Evolutionary conservation across 2,888 invertebrate species (phyloP).

Genomic region (Candidula unifasciata): DNA sequence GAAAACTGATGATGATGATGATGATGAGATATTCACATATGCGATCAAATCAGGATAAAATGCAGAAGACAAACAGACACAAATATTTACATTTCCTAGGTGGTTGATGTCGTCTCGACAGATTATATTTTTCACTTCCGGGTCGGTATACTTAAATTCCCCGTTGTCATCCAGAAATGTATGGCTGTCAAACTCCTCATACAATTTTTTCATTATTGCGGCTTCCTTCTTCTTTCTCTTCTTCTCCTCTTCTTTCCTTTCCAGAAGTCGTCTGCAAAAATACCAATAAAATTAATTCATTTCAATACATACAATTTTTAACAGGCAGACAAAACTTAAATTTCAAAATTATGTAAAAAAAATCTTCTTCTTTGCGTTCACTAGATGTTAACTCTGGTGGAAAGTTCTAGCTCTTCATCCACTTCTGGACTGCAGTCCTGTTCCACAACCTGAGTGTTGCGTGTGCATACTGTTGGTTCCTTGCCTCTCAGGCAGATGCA

Average conservation of each 20-base stretch:
- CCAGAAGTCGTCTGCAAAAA: conserved; percentile 15
- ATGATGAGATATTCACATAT: too few species aligned
- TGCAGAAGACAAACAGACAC: neutral
- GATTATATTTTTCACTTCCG: conserved; percentile 37
- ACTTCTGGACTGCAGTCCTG: too few species aligned
- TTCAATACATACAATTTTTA: neutral
- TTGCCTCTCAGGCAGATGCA: too few species aligned
- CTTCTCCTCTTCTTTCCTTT: conserved; percentile 6
- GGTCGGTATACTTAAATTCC: conserved; percentile 45
- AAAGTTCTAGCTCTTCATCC: too few species aligned
- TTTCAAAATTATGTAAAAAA: neutral
- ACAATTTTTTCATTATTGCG: conserved; percentile 19
- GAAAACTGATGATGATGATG: too few species aligned
- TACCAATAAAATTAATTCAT: too few species aligned
- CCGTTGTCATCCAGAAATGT: conserved; percentile 39
- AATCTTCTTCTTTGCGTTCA: too few species aligned
- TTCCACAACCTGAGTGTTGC: too few species aligned
- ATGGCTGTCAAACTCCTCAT: conserved; percentile 33
- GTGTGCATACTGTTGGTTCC: too few species aligned
- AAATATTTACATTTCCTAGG: conserved; percentile 41
- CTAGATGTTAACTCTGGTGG: too few species aligned
- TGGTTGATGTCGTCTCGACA: conserved; percentile 22
- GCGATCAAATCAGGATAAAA: neutral
- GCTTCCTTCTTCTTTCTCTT: conserved; percentile 2
- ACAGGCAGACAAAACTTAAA: neutral